phyloP scores from a whole-genome alignment of 2,113 vertebrate genomes.

The Salvator merianae region DNA sequence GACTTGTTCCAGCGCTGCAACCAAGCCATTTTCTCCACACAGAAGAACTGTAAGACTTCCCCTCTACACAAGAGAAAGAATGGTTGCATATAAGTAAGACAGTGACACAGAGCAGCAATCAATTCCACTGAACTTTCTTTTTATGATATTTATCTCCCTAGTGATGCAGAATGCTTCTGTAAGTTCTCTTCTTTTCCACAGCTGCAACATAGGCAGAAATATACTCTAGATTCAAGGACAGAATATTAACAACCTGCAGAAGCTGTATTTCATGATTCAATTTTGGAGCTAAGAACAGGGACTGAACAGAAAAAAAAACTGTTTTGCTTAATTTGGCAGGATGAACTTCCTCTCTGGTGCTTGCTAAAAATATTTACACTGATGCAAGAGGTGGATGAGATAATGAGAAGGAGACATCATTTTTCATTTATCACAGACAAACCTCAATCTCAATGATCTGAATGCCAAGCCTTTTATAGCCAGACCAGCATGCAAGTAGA shows the following conservation, averaged over 20 bases:
- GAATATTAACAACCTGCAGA: not conserved
- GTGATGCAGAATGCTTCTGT: not conserved
- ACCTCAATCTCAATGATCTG: not conserved
- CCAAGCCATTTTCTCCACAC: conserved; percentile 92
- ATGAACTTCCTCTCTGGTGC: too few species aligned
- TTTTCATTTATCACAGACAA: not conserved
- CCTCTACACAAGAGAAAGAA: conserved; percentile 75
- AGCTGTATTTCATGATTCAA: not conserved
- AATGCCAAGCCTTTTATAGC: not conserved
- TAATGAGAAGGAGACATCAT: not conserved
- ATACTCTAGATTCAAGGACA: not conserved
- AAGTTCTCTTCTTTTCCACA: too few species aligned
- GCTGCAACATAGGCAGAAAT: not conserved
- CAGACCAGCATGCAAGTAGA: not conserved
- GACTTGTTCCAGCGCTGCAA: conserved; percentile 90
- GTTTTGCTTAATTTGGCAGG: not conserved
- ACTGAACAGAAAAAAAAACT: not conserved
- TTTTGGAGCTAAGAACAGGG: not conserved
- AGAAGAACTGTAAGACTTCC: conserved; percentile 91
- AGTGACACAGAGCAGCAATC: not conserved
- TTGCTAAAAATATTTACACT: not conserved
- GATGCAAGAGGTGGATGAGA: too few species aligned
- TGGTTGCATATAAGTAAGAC: not conserved
- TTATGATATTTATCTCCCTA: not conserved
- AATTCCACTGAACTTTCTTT: too few species aligned